Percentiles rank a stretch among this genome's conserved stretches.
Conservation (phyloP, 2,113 vertebrate genomes). For the Erpornis zantholeuca region DNA sequence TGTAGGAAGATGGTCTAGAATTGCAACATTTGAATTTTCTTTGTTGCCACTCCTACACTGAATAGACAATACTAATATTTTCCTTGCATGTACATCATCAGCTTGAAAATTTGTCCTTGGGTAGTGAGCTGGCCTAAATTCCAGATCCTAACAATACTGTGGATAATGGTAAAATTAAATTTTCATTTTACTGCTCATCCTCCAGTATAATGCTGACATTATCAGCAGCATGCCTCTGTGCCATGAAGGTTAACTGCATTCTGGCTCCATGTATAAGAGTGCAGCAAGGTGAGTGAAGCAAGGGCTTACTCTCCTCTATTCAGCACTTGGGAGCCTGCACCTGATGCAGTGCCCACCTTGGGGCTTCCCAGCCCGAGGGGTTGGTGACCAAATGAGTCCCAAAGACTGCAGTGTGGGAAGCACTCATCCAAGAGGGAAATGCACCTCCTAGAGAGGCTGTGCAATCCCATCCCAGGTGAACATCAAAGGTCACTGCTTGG, state of each 20-base stretch:
- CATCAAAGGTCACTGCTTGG: not conserved
- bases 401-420: not conserved
- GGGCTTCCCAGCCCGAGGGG: not conserved
- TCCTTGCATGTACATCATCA: not conserved
- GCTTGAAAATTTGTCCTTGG: not conserved
- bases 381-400: not conserved
- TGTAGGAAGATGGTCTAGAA: not conserved
- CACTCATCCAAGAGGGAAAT: not conserved
- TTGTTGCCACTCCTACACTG: not conserved
- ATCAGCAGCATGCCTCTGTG: not conserved
- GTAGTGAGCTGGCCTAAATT: not conserved
- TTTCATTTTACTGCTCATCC: not conserved
- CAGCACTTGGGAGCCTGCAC: not conserved
- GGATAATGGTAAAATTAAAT: not conserved
- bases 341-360: not conserved
- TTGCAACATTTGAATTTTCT: not conserved
- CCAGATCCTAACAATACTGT: not conserved
- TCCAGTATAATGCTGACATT: not conserved
- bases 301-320: not conserved
- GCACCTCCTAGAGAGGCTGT: not conserved
- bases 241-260: not conserved
- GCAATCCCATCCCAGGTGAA: too few relatives aligned
- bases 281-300: not conserved
- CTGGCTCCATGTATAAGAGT: not conserved
- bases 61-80: not conserved